These are phyloP conservation scores for Brachirus orientalis DNA, from an alignment of 2,113 vertebrate genomes.

Conservation along the genomic window DNA sequence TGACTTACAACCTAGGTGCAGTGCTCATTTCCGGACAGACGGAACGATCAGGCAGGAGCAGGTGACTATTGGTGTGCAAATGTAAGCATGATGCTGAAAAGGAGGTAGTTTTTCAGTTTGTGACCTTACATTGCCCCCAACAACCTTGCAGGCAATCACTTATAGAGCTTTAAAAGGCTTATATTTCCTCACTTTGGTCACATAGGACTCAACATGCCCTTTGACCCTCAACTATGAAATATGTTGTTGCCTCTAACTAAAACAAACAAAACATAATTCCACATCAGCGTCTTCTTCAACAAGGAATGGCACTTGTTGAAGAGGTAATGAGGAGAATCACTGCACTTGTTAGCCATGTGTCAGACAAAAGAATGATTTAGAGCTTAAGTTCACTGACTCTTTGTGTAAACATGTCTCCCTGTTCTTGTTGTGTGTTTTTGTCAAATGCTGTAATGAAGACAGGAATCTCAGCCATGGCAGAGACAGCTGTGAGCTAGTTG, in stretches of 20 bases:
- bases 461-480: not conserved
- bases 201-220: slow-evolving; percentile 67
- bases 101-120: slow-evolving; percentile 11
- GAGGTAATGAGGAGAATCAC: not conserved
- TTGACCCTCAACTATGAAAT: slow-evolving; percentile 77
- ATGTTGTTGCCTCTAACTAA: slow-evolving; percentile 78
- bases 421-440: slow-evolving; percentile 23
- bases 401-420: slow-evolving; percentile 51
- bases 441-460: slow-evolving; percentile 5
- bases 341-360: slow-evolving; percentile 54
- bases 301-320: not conserved
- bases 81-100: not conserved
- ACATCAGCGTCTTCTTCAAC: slow-evolving; percentile 71
- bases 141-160: slow-evolving; percentile 66
- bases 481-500: not conserved
- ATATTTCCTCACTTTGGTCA: slow-evolving; percentile 65
- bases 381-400: slow-evolving; percentile 52
- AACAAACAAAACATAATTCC: slow-evolving; percentile 84
- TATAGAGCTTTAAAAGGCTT: slow-evolving; percentile 77
- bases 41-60: slow-evolving; percentile 19
- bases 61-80: slow-evolving; percentile 21
- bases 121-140: slow-evolving; percentile 39
- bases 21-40: not conserved
- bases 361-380: slow-evolving; percentile 65
- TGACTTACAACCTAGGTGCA: not conserved